Evolutionary conservation across 2,888 invertebrate species (phyloP).

Genomic region (Horisme vitalbata): DNA sequence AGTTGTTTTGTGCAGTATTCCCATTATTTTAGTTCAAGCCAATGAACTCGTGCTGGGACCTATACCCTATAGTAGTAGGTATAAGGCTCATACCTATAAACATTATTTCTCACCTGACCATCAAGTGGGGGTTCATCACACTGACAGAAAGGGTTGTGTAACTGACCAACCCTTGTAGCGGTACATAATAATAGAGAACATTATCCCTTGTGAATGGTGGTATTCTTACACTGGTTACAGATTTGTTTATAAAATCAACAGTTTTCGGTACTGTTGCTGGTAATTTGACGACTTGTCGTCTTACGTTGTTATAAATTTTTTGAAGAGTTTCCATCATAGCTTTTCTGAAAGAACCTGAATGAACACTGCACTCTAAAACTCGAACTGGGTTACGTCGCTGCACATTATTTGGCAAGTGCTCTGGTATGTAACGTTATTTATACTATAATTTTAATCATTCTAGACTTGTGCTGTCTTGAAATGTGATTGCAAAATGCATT

Average conservation of each 20-base stretch:
- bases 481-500: constrained; percentile 31
- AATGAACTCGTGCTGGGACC: no score
- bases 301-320: constrained; percentile 60
- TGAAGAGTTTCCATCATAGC: constrained; percentile 69
- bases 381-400: constrained; percentile 56
- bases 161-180: constrained; percentile 88
- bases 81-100: no score
- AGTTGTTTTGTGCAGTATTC: no score
- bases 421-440: constrained; percentile 51
- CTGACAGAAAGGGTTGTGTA: constrained; percentile 91
- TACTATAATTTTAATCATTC: constrained; percentile 45
- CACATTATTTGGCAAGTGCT: constrained; percentile 77
- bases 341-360: no score
- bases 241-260: constrained; percentile 65
- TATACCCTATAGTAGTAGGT: no score
- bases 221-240: constrained; percentile 67
- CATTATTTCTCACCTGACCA: constrained; percentile 82
- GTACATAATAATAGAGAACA: constrained; percentile 89
- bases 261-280: constrained; percentile 61
- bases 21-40: no score
- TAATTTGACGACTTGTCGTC: constrained; percentile 53
- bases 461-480: constrained; percentile 24
- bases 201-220: constrained; percentile 88
- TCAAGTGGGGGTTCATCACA: constrained; percentile 92
- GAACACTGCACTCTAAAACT: constrained; percentile 45